Conservation (phyloP, 1,140 invertebrate genomes). For the Melipona quadrifasciata region DNA sequence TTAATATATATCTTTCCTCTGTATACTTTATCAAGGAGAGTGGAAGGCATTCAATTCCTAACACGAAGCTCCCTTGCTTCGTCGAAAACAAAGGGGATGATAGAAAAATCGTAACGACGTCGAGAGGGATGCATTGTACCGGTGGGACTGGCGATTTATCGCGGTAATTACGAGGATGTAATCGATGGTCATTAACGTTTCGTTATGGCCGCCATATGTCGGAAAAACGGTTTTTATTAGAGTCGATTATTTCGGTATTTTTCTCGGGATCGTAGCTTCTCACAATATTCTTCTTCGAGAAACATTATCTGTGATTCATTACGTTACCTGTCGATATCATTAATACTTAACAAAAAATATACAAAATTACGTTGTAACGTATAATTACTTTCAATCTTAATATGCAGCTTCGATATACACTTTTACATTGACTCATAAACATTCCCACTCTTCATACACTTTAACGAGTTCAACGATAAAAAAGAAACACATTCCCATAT, state of each 20-base stretch:
- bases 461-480: not conserved
- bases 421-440: not conserved
- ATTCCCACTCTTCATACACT: not conserved
- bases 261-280: constrained; percentile 53
- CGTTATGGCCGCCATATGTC: constrained; percentile 72
- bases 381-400: not conserved
- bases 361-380: not conserved
- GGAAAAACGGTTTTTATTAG: constrained; percentile 76
- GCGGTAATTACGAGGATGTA: constrained; percentile 77
- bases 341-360: constrained; percentile 3
- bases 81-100: constrained; percentile 59
- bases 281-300: constrained; percentile 58
- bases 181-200: constrained; percentile 79
- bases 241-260: constrained; percentile 58
- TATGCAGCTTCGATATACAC: not conserved
- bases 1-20: not conserved
- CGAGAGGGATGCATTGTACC: constrained; percentile 71
- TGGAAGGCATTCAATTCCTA: not conserved
- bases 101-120: constrained; percentile 75
- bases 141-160: constrained; percentile 74
- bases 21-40: not conserved
- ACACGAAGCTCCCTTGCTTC: not conserved
- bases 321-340: constrained; percentile 40
- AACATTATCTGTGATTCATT: constrained; percentile 42
- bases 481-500: not conserved